Conservation (phyloP, 2,113 vertebrate species). For the Columba livia region DNA sequence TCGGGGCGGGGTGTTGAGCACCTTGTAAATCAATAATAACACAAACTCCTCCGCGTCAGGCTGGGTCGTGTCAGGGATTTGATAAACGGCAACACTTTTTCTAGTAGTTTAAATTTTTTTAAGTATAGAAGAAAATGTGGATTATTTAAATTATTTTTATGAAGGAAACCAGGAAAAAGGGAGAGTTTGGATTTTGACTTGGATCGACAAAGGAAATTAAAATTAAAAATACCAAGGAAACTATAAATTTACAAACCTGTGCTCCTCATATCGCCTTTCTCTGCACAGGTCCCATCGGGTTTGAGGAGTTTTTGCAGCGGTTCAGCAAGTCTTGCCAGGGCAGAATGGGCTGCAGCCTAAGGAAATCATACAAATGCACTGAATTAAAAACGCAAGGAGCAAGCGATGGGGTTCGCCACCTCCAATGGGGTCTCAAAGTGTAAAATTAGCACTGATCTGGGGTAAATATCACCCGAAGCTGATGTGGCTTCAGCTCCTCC, state of each 20-base stretch:
- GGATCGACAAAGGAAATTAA: background rate
- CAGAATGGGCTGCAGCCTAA: accelerated
- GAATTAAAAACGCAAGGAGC: background rate
- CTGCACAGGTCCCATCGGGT: accelerated
- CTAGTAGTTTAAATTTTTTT: accelerated
- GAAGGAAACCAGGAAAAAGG: background rate
- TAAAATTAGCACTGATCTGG: background rate
- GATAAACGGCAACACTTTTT: background rate
- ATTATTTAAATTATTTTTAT: background rate
- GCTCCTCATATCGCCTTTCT: background rate
- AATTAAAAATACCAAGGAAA: background rate
- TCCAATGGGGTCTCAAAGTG: background rate
- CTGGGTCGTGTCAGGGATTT: background rate
- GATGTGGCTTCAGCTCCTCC: background rate
- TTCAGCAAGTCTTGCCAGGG: background rate
- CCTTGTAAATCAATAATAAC: background rate
- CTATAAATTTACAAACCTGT: accelerated
- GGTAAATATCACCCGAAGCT: background rate
- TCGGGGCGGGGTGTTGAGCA: background rate
- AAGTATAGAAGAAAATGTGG: background rate
- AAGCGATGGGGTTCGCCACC: background rate
- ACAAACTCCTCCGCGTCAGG: background rate
- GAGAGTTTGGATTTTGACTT: background rate
- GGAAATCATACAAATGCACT: background rate
- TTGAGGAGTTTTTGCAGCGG: background rate